Base-by-base conservation (phyloP, 2,888 invertebrate species). In the Drosophila heteroneura region DNA sequence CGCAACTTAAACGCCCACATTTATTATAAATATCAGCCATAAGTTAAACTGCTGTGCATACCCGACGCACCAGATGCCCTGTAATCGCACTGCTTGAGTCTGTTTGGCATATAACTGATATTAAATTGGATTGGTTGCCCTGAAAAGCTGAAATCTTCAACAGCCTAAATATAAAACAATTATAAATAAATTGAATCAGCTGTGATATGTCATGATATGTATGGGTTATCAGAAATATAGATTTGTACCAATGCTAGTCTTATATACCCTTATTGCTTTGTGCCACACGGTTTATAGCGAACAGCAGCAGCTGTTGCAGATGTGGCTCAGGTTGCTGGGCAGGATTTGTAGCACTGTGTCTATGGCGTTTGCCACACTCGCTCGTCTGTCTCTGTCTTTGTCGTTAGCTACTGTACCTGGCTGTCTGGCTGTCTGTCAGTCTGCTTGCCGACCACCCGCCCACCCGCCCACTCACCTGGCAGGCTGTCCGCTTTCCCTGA, bases 1-100 rank as follows among this genome's bases (percentile, higher is more conserved):
- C 80, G 63, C 81, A 77, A 70, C 70, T 77, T 77, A 57, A 56
- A 66, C 81, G 66, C 78, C 68, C 56, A 78, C 79, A 81, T 80
- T 80, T 81, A 78, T 80, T 74, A 80, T 78, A 81, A 58, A 65
- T 74, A 67, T 62, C 61, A 41, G 52, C 16, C 19, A 28, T 9
- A 51, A 37, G 30, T 60, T 0, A n/a, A 5, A 6, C 0, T 3
- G 19, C 3, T 5, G 9, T 10, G 26, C 2, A 19, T 16, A 44
- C 30, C 5, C 39, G 35, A 51, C 58, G 16, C 5, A 1, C 1
- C 0, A 16, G 30, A 39, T 72, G 26, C 65, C 68, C 68, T 80
- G 72, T 39, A 60, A 41, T 33, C 35, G 28, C 7, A 16, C 1
- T 14, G 19, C 10, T 28, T 51, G 28, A 28, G 49, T 41, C 41